Conservation (phyloP, 2,113 vertebrate genomes). For the Onychorhynchus coronatus region DNA sequence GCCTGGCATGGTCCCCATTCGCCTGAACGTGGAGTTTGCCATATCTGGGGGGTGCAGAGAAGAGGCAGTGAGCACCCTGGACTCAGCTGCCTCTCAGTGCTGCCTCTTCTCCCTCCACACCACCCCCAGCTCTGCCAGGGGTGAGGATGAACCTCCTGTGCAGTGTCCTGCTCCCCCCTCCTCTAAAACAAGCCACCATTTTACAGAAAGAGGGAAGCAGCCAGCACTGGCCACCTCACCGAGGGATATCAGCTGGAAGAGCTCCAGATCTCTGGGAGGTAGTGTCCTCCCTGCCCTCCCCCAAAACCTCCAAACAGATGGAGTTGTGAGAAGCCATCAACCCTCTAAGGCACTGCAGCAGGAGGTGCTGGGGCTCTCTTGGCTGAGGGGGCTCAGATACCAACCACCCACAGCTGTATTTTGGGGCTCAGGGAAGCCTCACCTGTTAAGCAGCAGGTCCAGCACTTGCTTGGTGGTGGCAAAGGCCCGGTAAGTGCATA, state of each 20-base stretch:
- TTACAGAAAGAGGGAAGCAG: not conserved
- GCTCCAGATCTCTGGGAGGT: not conserved
- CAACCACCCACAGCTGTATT: not conserved
- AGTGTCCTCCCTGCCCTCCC: not conserved
- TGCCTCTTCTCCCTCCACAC: not conserved
- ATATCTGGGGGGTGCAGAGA: constrained; percentile 75
- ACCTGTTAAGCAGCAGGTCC: constrained; percentile 94
- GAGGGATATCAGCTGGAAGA: not conserved
- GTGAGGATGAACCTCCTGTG: accelerated
- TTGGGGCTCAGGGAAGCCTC: not conserved
- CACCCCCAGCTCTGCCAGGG: not conserved
- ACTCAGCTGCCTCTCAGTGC: not conserved
- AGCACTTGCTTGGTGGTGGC: constrained; percentile 93
- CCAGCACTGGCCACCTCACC: not conserved
- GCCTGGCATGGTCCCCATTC: constrained; percentile 76
- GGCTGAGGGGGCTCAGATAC: not conserved
- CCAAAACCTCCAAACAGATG: not conserved
- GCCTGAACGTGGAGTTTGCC: constrained; percentile 85
- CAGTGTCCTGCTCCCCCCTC: not conserved
- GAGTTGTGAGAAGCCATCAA: not conserved
- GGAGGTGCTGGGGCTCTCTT: not conserved
- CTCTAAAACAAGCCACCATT: accelerated
- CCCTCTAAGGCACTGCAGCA: not conserved
- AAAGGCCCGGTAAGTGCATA: constrained; percentile 96
- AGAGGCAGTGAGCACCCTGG: not conserved